phyloP scores from a whole-genome alignment of 2,888 invertebrate genomes.

The Periphyllus acericola region DNA sequence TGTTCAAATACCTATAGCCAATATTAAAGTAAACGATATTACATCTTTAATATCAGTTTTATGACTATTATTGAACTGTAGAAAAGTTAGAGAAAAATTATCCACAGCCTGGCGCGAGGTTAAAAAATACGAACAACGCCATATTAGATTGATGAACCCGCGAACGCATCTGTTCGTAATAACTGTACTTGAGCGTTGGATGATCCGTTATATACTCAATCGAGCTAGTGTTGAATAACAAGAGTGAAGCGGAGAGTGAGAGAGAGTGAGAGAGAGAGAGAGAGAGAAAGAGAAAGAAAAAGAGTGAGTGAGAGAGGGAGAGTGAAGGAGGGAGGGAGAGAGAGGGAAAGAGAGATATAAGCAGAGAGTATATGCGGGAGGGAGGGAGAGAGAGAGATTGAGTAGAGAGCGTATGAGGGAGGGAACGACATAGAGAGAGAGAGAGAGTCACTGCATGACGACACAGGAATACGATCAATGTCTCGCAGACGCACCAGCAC shows the following conservation, averaged over 20 bases:
- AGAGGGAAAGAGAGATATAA: neutral
- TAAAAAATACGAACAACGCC: neutral
- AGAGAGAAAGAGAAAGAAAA: neutral
- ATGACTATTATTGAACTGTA: no score
- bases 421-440: neutral
- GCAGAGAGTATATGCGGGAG: neutral
- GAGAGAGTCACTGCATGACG: neutral
- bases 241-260: neutral
- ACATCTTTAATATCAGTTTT: no score
- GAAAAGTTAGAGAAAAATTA: no score
- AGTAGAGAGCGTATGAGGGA: neutral
- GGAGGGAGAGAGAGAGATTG: neutral
- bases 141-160: conserved; percentile 33
- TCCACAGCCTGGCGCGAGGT: neutral
- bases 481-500: conserved; percentile 38
- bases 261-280: neutral
- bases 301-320: neutral
- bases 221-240: neutral
- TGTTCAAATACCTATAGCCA: neutral
- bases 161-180: conserved; percentile 18
- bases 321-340: neutral
- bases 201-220: conserved; percentile 41
- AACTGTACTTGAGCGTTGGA: conserved; percentile 43
- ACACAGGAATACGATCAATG: conserved; percentile 54
- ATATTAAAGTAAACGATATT: no score